Percentiles rank a stretch among this genome's conserved stretches.
These are phyloP conservation scores for Strigops habroptila DNA, from an alignment of 2,113 vertebrate species.

Conservation along the genomic window DNA sequence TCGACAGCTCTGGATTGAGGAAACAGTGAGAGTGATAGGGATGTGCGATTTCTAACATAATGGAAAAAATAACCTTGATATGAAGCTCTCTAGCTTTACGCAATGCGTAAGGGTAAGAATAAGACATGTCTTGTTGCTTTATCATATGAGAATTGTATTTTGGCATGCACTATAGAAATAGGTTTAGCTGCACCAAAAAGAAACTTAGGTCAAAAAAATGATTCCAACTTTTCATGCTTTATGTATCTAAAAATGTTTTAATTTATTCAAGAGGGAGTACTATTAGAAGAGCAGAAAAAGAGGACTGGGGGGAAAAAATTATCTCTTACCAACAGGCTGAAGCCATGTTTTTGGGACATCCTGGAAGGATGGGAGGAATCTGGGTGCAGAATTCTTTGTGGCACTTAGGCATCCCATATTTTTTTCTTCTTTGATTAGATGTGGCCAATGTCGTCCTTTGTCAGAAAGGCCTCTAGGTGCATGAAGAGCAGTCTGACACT, in stretches of 20 bases:
- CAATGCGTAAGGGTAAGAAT: not conserved
- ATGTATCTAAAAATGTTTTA: not conserved
- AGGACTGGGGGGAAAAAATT: not conserved
- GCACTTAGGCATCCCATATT: not conserved
- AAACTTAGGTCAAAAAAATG: not conserved
- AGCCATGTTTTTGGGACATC: not conserved
- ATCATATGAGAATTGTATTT: not conserved
- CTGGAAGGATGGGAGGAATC: not conserved
- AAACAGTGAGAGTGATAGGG: rapidly evolving
- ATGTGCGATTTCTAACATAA: not conserved
- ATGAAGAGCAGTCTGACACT: not conserved
- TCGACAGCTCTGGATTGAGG: not conserved
- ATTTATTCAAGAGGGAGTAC: not conserved
- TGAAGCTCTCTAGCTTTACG: not conserved
- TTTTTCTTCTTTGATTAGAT: not conserved
- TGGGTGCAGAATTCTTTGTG: not conserved
- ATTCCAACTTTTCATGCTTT: not conserved
- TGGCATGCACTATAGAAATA: not conserved
- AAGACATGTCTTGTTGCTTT: not conserved
- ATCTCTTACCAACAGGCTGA: not conserved
- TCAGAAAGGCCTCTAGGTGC: not conserved
- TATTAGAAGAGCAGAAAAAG: not conserved
- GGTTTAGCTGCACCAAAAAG: not conserved
- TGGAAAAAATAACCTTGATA: not conserved
- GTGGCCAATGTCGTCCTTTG: not conserved